phyloP scores from a whole-genome alignment of 2,113 vertebrate species.

The Colaptes auratus region DNA sequence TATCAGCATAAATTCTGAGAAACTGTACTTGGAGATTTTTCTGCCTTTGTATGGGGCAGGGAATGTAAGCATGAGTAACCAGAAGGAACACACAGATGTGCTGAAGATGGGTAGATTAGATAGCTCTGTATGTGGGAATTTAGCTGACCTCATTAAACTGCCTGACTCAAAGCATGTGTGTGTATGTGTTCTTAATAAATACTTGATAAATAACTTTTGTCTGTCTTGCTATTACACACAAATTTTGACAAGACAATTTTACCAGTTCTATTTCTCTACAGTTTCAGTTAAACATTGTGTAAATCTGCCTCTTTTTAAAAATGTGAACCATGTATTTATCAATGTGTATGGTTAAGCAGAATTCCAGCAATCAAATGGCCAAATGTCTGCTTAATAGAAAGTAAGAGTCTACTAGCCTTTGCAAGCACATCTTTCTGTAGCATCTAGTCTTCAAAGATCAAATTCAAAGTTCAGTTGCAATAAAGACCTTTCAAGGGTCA shows the following conservation, averaged over 20 bases:
- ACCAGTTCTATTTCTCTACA: neutral
- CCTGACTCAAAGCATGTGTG: accelerated
- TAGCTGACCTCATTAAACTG: accelerated
- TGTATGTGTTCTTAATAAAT: neutral
- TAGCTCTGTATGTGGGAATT: neutral
- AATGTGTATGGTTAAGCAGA: neutral
- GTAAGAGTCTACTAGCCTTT: neutral
- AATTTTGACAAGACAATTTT: neutral
- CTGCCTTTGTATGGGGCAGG: neutral
- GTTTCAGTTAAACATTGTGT: neutral
- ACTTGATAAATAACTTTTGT: neutral
- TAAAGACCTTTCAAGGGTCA: neutral
- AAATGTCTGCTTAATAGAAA: neutral
- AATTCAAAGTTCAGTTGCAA: neutral
- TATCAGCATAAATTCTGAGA: neutral
- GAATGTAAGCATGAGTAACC: neutral
- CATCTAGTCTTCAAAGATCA: neutral
- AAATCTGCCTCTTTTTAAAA: neutral
- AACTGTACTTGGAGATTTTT: neutral
- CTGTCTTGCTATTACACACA: accelerated
- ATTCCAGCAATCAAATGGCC: neutral
- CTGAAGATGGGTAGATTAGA: neutral
- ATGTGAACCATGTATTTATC: neutral
- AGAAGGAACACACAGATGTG: neutral
- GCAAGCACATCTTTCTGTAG: neutral